Percentiles rank a stretch among this genome's conserved stretches.
These are phyloP conservation scores for Hylaeus anthracinus DNA, from an alignment of 1,140 invertebrate species.

Conservation along the genomic window DNA sequence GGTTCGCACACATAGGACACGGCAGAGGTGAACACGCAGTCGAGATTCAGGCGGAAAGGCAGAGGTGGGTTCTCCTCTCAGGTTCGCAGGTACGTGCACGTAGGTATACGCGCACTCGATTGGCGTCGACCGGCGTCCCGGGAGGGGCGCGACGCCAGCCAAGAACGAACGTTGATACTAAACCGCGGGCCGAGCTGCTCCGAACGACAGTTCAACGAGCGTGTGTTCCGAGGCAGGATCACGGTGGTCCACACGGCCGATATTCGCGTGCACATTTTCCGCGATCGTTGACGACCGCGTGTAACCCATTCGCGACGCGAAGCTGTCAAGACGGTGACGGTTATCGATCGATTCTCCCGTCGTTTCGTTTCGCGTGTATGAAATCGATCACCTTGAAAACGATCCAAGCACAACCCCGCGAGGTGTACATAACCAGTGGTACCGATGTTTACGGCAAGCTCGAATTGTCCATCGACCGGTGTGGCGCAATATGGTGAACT, in stretches of 20 bases:
- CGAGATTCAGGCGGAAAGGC: constrained; percentile 56
- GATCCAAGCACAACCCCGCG: neutral
- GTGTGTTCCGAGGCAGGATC: constrained; percentile 73
- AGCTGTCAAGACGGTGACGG: constrained; percentile 21
- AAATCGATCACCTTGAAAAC: constrained; percentile 3
- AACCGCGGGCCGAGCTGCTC: constrained; percentile 72
- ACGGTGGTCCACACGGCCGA: constrained; percentile 55
- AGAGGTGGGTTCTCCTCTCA: constrained; percentile 53
- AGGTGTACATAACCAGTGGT: neutral
- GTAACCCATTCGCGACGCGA: neutral
- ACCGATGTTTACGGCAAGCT: constrained; percentile 2
- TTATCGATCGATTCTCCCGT: neutral
- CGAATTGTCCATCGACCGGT: neutral
- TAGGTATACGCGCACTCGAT: constrained; percentile 74
- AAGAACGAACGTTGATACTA: constrained; percentile 75
- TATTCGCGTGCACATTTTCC: constrained; percentile 32
- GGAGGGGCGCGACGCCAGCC: constrained; percentile 72
- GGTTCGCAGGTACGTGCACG: constrained; percentile 60
- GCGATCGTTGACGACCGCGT: constrained; percentile 29
- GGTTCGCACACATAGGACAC: neutral
- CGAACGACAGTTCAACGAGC: constrained; percentile 74
- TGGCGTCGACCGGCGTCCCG: constrained; percentile 72
- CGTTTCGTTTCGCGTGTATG: constrained; percentile 3
- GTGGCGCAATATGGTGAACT: constrained; percentile 19
- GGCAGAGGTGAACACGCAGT: constrained; percentile 35